Conservation (phyloP, 2,888 invertebrate species). For the Hemistola chrysoprasaria region DNA sequence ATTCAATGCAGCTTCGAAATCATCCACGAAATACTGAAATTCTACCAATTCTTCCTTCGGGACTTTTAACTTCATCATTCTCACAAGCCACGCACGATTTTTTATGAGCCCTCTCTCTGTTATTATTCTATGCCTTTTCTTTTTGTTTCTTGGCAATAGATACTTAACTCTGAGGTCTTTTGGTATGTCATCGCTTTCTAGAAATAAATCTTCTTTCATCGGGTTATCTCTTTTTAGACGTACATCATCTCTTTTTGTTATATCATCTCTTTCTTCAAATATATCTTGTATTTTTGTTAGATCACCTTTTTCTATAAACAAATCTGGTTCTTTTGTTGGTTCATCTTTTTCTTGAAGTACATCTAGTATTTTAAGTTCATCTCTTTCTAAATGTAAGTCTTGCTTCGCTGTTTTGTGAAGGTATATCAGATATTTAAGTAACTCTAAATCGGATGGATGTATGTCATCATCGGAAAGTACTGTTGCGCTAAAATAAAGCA, state of each 20-base stretch:
- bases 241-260: too few species aligned
- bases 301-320: too few species aligned
- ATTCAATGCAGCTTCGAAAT: constrained; percentile 39
- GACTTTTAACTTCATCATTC: constrained; percentile 10
- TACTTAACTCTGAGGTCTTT: too few species aligned
- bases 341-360: constrained; percentile 29
- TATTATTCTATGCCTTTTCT: constrained; percentile 1
- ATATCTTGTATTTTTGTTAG: too few species aligned
- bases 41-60: constrained; percentile 19
- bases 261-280: too few species aligned
- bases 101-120: constrained; percentile 29
- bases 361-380: too few species aligned
- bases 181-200: too few species aligned
- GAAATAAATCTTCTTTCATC: constrained; percentile 8
- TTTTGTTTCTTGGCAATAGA: too few species aligned
- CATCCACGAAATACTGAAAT: constrained; percentile 36
- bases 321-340: too few species aligned
- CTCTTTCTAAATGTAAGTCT: background rate
- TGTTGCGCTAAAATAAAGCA: constrained; percentile 33
- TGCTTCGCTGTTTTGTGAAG: constrained; percentile 37
- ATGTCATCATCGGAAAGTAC: constrained; percentile 23
- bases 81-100: constrained; percentile 31
- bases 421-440: constrained; percentile 49
- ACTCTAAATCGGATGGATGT: constrained; percentile 47
- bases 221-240: too few species aligned